These are phyloP conservation scores for Cryptoprocta ferox DNA, from an alignment of 2,797 vertebrate genomes.

Conservation along the genomic window DNA sequence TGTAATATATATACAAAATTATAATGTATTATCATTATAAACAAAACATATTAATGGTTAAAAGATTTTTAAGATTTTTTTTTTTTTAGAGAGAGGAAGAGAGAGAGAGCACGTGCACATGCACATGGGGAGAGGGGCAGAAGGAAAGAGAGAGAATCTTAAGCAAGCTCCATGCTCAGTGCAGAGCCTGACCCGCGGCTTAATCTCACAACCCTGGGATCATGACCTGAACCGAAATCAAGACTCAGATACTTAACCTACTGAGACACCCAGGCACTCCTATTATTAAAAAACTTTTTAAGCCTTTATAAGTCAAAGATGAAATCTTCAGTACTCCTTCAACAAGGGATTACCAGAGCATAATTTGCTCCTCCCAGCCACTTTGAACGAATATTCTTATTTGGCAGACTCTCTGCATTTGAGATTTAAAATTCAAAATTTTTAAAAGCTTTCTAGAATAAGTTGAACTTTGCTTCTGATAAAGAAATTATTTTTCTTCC, in stretches of 20 bases:
- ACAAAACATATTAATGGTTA: background rate
- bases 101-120: too few species aligned
- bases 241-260: too few species aligned
- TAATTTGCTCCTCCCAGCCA: background rate
- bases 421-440: constrained; percentile 11
- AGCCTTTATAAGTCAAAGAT: background rate
- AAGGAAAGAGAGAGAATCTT: too few species aligned
- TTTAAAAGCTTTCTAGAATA: background rate
- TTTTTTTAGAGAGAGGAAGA: too few species aligned
- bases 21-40: background rate
- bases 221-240: too few species aligned
- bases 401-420: background rate
- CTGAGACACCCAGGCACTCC: too few species aligned
- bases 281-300: background rate
- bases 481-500: background rate
- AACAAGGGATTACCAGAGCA: background rate
- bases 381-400: background rate
- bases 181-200: too few species aligned
- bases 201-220: too few species aligned
- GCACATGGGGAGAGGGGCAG: too few species aligned
- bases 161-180: too few species aligned
- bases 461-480: background rate
- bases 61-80: too few species aligned
- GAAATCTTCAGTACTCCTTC: background rate
- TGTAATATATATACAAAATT: background rate